These are phyloP conservation scores for Drosophila kuntzei DNA, from an alignment of 2,888 invertebrate species.

Conservation along the genomic window DNA sequence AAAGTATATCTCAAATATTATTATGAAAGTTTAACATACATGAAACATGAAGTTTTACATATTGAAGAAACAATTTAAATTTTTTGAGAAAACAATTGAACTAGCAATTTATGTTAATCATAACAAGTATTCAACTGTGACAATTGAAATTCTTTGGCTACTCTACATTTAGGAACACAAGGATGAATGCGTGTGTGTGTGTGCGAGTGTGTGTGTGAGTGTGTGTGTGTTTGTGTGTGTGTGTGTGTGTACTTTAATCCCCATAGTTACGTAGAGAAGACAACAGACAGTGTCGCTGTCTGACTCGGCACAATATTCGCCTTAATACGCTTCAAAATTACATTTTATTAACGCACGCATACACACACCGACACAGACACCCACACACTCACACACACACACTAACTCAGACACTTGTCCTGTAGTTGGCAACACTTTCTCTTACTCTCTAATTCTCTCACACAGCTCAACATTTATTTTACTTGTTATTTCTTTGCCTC, in stretches of 20 bases:
- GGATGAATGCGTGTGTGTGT: background rate
- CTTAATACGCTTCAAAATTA: slow-evolving; percentile 73
- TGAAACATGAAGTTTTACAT: too few relatives aligned
- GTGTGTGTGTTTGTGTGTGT: slow-evolving; percentile 7
- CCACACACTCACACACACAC: slow-evolving; percentile 52
- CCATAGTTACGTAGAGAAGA: slow-evolving; percentile 36
- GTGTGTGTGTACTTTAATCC: slow-evolving; percentile 52
- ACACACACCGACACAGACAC: slow-evolving; percentile 31
- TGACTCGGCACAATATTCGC: slow-evolving; percentile 62
- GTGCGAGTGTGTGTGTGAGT: background rate
- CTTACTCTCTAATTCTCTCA: slow-evolving; percentile 39
- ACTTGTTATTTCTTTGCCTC: slow-evolving; percentile 59
- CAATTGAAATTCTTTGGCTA: slow-evolving; percentile 9
- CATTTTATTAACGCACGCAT: slow-evolving; percentile 74
- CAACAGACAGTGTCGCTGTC: slow-evolving; percentile 46
- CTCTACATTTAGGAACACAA: slow-evolving; percentile 15
- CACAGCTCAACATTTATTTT: slow-evolving; percentile 63
- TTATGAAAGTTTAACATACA: too few relatives aligned
- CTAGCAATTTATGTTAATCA: background rate
- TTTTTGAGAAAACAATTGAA: background rate
- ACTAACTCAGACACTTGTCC: slow-evolving; percentile 36
- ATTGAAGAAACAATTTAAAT: too few relatives aligned
- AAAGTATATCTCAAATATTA: background rate
- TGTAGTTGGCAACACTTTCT: slow-evolving; percentile 69
- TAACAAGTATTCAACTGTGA: slow-evolving; percentile 4